Evolutionary conservation across 2,888 invertebrate species (phyloP).

Genomic region (Drosophila atripex): DNA sequence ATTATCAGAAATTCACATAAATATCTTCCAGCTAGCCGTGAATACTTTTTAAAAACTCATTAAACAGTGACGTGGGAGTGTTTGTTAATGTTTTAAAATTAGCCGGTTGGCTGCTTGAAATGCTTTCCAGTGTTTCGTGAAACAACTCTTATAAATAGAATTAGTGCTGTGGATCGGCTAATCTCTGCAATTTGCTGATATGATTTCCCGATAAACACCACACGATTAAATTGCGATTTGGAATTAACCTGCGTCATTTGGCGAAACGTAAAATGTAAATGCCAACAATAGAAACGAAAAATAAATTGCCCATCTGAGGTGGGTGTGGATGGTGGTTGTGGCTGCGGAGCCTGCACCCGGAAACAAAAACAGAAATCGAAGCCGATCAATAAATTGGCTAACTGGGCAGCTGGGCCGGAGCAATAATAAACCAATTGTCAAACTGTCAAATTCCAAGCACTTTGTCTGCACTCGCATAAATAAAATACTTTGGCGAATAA

Average conservation of each 20-base stretch:
- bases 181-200: conserved; percentile 26
- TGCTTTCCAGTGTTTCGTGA: conserved; percentile 43
- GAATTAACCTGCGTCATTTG: conserved; percentile 6
- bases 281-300: conserved; percentile 23
- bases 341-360: conserved; percentile 37
- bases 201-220: conserved; percentile 6
- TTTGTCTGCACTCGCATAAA: conserved; percentile 45
- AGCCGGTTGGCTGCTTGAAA: conserved; percentile 35
- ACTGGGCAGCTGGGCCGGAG: conserved; percentile 30
- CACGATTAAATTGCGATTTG: conserved; percentile 12
- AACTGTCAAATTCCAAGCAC: conserved; percentile 67
- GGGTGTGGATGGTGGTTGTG: conserved; percentile 10
- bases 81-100: conserved; percentile 51
- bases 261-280: conserved; percentile 12
- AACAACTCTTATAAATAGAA: conserved; percentile 61
- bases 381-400: conserved; percentile 52
- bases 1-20: conserved; percentile 18
- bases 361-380: conserved; percentile 30
- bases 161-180: conserved; percentile 35
- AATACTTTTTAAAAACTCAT: conserved; percentile 20
- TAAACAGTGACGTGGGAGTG: conserved; percentile 57
- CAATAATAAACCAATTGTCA: conserved; percentile 53
- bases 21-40: conserved; percentile 35
- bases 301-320: conserved; percentile 14
- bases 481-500: conserved; percentile 39